Evolutionary conservation across 1,140 invertebrate species (phyloP), one percentile per base, ranked within the genome.

Genomic region (Lucilia cuprina): DNA sequence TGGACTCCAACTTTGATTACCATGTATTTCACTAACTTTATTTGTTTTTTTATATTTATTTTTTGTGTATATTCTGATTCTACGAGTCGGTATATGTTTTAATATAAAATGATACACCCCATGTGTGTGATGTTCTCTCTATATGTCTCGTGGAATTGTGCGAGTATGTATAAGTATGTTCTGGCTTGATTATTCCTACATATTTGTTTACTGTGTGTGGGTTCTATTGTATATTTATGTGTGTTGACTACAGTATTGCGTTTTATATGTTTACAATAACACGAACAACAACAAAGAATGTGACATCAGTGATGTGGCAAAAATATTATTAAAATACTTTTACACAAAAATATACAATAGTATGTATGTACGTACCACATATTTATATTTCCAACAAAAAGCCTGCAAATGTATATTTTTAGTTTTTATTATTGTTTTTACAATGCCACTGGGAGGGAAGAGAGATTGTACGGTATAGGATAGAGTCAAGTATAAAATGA

Each of bases 251-350:
- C 4, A 14, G 14, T 41, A 41, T 10, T 41, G 41, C 2, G 55
- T n/a, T 60, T 17, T 60, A 60, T 14, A 60, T 17, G 14, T 60
- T 2, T 60, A 60, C 50, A 60, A 60, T 60, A n/a, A 14, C 50
- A 60, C 1, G 8, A 60, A 60, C 5, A 60, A 14, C 50, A 77
- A 19, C 34, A 1, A 78, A 78, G 21, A 80, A 80, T 80, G 55
- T 60, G 77, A 80, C 77, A 80, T 80, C 77, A 80, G 41, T 80
- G 77, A 80, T 80, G 77, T 80, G 77, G 77, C 77, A 49, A 80
- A 80, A 80, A 80, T 80, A 21, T 25, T 80, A 80, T 80, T 80
- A 80, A 21, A 80, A 80, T 41, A 41, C 41, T 8, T 41, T 41
- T 5, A 10, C 41, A 41, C 41, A 41, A 7, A 41, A 41, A 41